A percentile compares a stretch with the other conserved stretches of the same genome.
Conservation (phyloP, 2,888 invertebrate species). For the Neoaliturus tenellus region DNA sequence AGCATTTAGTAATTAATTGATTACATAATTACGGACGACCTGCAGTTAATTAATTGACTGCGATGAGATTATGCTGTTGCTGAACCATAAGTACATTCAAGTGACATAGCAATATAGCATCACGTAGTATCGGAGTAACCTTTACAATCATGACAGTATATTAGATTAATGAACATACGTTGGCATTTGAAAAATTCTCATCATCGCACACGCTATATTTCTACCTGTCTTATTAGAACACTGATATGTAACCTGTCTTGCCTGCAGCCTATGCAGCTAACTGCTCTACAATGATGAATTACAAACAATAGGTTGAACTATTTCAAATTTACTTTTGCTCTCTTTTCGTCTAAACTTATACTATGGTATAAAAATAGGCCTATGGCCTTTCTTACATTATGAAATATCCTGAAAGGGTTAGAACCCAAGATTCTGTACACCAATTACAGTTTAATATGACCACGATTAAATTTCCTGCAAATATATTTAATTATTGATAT, state of each 20-base stretch:
- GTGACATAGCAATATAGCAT: background rate
- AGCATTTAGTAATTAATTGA: no score
- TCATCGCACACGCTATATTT: slow-evolving; percentile 7
- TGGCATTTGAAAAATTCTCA: slow-evolving; percentile 29
- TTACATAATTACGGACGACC: no score
- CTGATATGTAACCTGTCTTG: background rate
- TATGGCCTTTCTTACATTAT: no score
- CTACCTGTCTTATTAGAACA: slow-evolving; percentile 15
- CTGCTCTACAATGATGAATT: background rate
- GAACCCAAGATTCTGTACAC: no score
- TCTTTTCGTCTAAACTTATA: no score
- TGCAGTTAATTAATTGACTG: background rate
- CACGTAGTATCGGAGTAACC: background rate
- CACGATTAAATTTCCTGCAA: no score
- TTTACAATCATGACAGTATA: slow-evolving; percentile 4
- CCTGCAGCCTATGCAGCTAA: background rate
- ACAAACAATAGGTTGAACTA: background rate
- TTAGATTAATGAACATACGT: slow-evolving; percentile 18
- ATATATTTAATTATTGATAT: no score
- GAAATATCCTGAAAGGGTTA: no score
- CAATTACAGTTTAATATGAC: no score
- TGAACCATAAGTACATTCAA: background rate
- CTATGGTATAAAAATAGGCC: no score
- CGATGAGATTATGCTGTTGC: background rate
- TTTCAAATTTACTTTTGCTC: no score